Evolutionary conservation across 2,888 invertebrate genomes (phyloP), one percentile per base, ranked within the genome.

Genomic region (Mayetiola destructor): DNA sequence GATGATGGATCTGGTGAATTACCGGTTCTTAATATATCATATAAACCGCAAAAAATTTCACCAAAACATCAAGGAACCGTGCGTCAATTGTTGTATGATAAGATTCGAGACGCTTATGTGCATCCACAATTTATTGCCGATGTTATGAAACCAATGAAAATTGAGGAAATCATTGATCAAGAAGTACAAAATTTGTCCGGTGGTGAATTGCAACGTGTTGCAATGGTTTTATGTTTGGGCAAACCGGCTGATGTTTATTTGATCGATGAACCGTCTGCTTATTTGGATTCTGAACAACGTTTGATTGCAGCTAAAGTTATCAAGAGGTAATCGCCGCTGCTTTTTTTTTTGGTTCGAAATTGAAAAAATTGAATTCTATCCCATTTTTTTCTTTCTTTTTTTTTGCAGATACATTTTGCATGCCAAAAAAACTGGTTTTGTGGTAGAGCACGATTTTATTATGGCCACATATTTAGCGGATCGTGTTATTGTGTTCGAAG

Each of bases 381-480:
- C n/a, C 21, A n/a, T n/a, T n/a, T n/a, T n/a, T n/a, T n/a, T n/a
- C n/a, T n/a, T n/a, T n/a, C n/a, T n/a, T n/a, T n/a, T 23, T 54
- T 12, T 56, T 42, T 30, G 16, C 70, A 84, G 84, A 66, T 99
- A 96, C 71, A 96, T 99, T 70, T 79, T 99, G 42, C 99, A 99
- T 68, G 95, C 99, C 0, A 99, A 99, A 77, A 94, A 97, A 72
- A 99, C 99, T 8, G 99, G 97, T 12, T 99, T 99, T 71, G 88
- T 99, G 16, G 99, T 99, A 1, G 99, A 99, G 82, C 99, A 99
- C 84, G 97, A 99, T 77, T 99, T 99, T 73, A 99, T 99, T 63
- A 99, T 99, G 99, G 97, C 97, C 16, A 99, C 99, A 0, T 99
- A 99, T 73, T 78, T 95, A 61, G 94, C 97, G 1, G 99, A 99